Evolutionary conservation across 2,113 vertebrate genomes (phyloP), one percentile per base, ranked within the genome.

Genomic region (Thymallus thymallus): DNA sequence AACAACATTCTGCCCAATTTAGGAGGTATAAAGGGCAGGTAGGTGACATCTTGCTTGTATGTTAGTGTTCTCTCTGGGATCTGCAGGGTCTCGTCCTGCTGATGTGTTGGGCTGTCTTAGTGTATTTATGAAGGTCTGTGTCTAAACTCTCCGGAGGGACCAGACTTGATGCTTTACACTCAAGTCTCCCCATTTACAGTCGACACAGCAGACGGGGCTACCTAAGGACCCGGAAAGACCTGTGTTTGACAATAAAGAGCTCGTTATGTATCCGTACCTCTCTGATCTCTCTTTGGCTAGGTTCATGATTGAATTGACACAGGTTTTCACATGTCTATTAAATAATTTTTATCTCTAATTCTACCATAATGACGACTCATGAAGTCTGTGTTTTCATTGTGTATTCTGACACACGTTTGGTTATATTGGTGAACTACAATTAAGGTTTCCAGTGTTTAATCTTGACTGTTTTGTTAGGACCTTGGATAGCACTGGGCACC

Each of bases 51-150:
- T 55, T 74, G 41, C 9, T 58, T 76, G 61, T 76, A 16, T n/a
- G 55, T 70, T 51, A 0, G 1, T 45, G 22, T 26, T 72, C 71
- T 79, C 63, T 16, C 35, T 48, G 61, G 58, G 62, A 45, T 20
- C 16, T 46, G 0, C 5, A 58, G 46, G 3, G n/a, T 30, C 51
- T 20, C 60, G 48, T 71, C 22, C 61, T 65, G 60, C 35, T 58
- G 0, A 4, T 64, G 14, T 48, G 45, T 30, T 56, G 75, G 66
- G n/a, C 7, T 9, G 46, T 24, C 0, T 18, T 22, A 73, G 85
- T 76, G 85, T 88, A 58, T 84, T 87, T 29, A 88, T 91, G 90
- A 91, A 6, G 80, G 85, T 23, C 77, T 85, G 86, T 74, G 77
- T 87, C 84, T 82, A 87, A 91, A 91, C 83, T 89, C 78, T 0